Conservation (phyloP, 2,113 vertebrate species). For the Bubo bubo region DNA sequence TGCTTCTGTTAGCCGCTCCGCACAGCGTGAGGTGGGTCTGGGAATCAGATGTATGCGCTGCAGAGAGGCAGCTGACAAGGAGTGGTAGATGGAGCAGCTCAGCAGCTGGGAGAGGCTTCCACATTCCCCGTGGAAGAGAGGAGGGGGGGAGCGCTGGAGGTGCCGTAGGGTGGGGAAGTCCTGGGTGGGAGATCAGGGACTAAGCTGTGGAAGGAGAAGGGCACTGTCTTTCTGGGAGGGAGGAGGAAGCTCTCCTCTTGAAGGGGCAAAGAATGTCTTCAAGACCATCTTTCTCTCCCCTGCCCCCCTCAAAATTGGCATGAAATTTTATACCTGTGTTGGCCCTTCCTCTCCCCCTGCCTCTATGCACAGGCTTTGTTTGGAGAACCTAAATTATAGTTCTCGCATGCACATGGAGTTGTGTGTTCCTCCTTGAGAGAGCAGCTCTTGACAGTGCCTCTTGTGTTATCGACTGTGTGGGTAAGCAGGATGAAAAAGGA, state of each 20-base stretch:
- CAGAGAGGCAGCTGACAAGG: constrained; percentile 51
- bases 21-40: constrained; percentile 52
- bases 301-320: background rate
- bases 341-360: background rate
- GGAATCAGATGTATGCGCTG: background rate
- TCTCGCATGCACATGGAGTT: accelerated
- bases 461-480: background rate
- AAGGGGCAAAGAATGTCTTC: background rate
- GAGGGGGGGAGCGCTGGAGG: background rate
- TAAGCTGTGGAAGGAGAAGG: background rate
- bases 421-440: background rate
- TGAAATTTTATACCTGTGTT: background rate
- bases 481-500: background rate
- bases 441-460: background rate
- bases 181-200: background rate
- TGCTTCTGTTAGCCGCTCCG: background rate
- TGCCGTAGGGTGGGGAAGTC: background rate
- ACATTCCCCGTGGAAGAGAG: background rate
- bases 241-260: background rate
- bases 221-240: background rate
- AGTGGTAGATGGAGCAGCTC: background rate
- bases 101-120: constrained; percentile 50
- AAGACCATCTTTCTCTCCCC: background rate
- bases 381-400: background rate
- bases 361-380: background rate